Conservation (phyloP, 2,888 invertebrate species). For the Limnephilus marmoratus region DNA sequence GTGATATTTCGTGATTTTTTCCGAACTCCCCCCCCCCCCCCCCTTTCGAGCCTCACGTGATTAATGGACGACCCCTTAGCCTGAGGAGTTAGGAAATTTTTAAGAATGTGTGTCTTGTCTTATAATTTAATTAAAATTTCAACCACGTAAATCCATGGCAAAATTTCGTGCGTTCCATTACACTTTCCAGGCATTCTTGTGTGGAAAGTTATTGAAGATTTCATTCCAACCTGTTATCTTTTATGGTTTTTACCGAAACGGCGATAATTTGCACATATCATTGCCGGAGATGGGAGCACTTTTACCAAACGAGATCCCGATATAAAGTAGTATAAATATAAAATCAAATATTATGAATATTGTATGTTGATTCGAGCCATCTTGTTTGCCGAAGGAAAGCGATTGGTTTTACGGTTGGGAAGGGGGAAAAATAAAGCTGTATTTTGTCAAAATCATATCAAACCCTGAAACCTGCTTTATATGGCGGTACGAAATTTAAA, state of each 20-base stretch:
- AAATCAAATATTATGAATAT: conserved; percentile 15
- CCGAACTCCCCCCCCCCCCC: no score
- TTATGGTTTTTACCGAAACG: background rate
- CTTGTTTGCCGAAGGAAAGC: background rate
- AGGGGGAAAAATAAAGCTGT: background rate
- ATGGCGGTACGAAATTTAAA: background rate
- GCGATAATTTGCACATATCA: conserved; percentile 18
- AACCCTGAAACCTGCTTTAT: background rate
- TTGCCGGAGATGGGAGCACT: background rate
- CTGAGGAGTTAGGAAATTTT: no score
- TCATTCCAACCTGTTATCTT: conserved; percentile 10
- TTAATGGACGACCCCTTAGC: no score
- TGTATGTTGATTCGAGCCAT: conserved; percentile 23
- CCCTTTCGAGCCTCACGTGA: no score
- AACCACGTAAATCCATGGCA: background rate
- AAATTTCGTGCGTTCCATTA: background rate
- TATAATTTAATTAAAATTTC: background rate
- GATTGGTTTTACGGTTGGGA: background rate
- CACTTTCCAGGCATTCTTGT: background rate
- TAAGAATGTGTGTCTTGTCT: no score
- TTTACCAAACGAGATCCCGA: conserved; percentile 14
- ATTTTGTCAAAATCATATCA: background rate
- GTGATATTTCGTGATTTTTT: no score
- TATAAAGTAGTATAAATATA: background rate
- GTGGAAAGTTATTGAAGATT: background rate